phyloP scores from a whole-genome alignment of 1,140 invertebrate genomes.

The Pseudomyrmex sp. region DNA sequence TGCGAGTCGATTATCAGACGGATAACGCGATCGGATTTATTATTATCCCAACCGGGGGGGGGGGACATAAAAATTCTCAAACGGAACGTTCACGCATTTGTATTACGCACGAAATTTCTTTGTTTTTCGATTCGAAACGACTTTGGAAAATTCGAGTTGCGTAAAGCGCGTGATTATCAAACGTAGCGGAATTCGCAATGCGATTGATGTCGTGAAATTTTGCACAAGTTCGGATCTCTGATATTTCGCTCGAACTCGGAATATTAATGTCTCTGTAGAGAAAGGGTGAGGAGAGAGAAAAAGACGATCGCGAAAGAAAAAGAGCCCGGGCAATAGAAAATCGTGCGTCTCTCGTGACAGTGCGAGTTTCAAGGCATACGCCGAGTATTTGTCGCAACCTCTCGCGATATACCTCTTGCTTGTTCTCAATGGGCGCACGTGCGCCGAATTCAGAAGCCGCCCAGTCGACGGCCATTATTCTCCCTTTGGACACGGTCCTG shows the following conservation, averaged over 20 bases:
- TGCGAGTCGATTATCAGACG: constrained; percentile 36
- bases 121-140: not conserved
- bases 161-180: constrained; percentile 41
- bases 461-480: constrained; percentile 68
- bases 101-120: not conserved
- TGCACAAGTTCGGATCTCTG: constrained; percentile 16
- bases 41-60: not conserved
- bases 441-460: constrained; percentile 45
- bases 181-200: constrained; percentile 26
- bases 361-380: constrained; percentile 4
- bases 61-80: too few species aligned
- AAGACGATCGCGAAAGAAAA: constrained; percentile 8
- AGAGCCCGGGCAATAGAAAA: not conserved
- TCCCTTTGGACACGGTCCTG: constrained; percentile 67
- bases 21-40: not conserved
- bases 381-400: constrained; percentile 44
- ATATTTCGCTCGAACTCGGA: constrained; percentile 2
- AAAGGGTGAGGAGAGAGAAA: not conserved
- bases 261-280: constrained; percentile 37
- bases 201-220: constrained; percentile 42
- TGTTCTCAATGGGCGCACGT: constrained; percentile 59
- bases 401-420: constrained; percentile 37
- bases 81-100: too few species aligned
- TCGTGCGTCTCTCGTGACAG: not conserved
- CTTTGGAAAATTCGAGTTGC: not conserved